These are phyloP conservation scores for Drosophila orena DNA, from an alignment of 1,140 invertebrate genomes.

Conservation along the genomic window DNA sequence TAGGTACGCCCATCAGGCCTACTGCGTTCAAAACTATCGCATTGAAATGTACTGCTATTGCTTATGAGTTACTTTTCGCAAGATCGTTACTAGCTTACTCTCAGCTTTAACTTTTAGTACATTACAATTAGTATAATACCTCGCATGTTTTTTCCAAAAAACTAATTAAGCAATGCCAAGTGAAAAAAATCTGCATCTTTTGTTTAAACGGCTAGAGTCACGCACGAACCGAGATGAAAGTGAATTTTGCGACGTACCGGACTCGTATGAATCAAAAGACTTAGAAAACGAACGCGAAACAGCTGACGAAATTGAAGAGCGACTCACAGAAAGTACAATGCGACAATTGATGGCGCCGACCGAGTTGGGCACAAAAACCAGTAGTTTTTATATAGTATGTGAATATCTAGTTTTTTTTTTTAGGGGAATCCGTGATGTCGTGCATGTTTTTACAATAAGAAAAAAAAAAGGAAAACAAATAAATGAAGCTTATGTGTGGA, in stretches of 20 bases:
- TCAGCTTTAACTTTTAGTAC: background rate
- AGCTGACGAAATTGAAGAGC: slow-evolving; percentile 12
- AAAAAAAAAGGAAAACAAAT: slow-evolving; percentile 18
- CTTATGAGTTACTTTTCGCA: too few relatives aligned
- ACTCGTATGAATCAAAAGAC: slow-evolving; percentile 58
- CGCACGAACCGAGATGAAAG: slow-evolving; percentile 60
- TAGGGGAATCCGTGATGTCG: slow-evolving; percentile 63
- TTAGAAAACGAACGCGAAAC: slow-evolving; percentile 72
- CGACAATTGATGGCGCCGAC: slow-evolving; percentile 51
- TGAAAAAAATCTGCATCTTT: slow-evolving; percentile 29
- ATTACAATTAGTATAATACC: background rate
- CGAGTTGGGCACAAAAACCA: slow-evolving; percentile 9
- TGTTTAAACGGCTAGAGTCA: slow-evolving; percentile 53
- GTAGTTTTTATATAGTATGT: slow-evolving; percentile 9
- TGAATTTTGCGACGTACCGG: slow-evolving; percentile 40
- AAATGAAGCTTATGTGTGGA: slow-evolving; percentile 3
- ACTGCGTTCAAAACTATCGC: slow-evolving; percentile 35
- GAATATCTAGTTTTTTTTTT: slow-evolving; percentile 32
- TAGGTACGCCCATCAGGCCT: slow-evolving; percentile 39
- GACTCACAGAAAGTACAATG: slow-evolving; percentile 35
- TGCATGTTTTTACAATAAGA: slow-evolving; percentile 46
- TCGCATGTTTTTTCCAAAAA: slow-evolving; percentile 13
- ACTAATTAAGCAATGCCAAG: slow-evolving; percentile 31
- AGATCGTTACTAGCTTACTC: background rate
- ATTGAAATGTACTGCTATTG: slow-evolving; percentile 42